Conservation (phyloP, 2,888 invertebrate species). For the Mactromeris polynyma region DNA sequence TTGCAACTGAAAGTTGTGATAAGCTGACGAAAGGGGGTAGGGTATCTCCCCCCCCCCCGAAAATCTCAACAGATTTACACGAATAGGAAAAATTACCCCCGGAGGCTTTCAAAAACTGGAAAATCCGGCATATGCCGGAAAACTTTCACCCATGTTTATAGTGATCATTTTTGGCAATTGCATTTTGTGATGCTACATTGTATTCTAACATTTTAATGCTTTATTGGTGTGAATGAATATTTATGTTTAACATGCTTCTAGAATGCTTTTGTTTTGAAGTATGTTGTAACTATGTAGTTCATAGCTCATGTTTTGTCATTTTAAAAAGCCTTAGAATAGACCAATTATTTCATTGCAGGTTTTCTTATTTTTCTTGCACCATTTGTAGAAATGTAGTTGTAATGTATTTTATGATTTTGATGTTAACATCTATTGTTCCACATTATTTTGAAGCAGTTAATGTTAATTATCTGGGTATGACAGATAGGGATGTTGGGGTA, state of each 20-base stretch:
- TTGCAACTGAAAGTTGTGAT: no score
- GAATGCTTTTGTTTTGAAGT: slow-evolving; percentile 10
- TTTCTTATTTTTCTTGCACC: background rate
- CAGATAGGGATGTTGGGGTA: background rate
- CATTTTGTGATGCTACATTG: no score
- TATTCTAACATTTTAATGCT: background rate
- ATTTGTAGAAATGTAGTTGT: background rate
- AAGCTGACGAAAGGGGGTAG: no score
- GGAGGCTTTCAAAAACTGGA: no score
- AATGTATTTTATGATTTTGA: background rate
- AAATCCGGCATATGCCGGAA: no score
- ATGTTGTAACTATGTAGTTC: slow-evolving; percentile 15
- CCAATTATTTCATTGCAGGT: background rate
- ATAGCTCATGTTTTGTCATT: background rate
- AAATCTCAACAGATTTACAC: no score
- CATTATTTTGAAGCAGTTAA: background rate
- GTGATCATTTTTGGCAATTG: no score
- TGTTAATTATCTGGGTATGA: background rate
- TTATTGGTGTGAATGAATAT: background rate
- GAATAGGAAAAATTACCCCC: no score
- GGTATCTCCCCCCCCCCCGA: no score
- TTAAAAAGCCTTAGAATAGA: slow-evolving; percentile 3
- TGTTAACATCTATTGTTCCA: background rate
- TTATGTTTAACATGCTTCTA: slow-evolving; percentile 9
- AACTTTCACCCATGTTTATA: no score